These are phyloP conservation scores for Megalops atlanticus DNA, from an alignment of 2,113 vertebrate genomes.

Conservation along the genomic window DNA sequence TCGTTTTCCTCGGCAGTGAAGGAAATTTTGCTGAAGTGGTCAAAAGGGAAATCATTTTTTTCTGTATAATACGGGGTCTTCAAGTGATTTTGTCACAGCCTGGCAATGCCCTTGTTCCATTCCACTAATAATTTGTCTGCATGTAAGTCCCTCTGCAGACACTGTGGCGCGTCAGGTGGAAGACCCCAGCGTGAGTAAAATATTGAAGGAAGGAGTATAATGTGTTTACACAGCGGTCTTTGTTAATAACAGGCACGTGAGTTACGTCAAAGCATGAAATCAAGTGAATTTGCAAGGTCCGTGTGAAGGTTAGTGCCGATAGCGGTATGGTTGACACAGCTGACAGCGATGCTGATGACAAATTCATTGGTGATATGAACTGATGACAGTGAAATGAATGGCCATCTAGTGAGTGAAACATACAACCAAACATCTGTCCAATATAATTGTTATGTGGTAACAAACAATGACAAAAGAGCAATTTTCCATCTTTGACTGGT, in stretches of 20 bases:
- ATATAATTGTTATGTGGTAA: not conserved
- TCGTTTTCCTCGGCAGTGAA: not conserved
- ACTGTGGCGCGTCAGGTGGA: not conserved
- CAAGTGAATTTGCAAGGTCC: too few species aligned
- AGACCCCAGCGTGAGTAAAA: not conserved
- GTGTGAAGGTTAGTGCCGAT: too few species aligned
- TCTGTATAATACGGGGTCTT: constrained; percentile 6
- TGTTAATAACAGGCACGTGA: too few species aligned
- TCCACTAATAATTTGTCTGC: not conserved
- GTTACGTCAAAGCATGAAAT: too few species aligned
- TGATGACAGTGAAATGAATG: not conserved
- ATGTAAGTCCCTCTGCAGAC: not conserved
- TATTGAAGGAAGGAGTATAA: not conserved
- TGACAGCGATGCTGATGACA: not conserved
- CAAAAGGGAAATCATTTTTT: constrained; percentile 37
- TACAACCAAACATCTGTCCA: not conserved
- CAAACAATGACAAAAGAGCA: too few species aligned
- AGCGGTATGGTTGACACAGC: not conserved
- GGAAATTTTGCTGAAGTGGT: constrained; percentile 36
- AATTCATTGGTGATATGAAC: too few species aligned
- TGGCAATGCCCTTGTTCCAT: not conserved
- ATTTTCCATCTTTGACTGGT: too few species aligned
- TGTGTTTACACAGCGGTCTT: not conserved
- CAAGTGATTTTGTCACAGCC: not conserved
- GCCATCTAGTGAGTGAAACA: not conserved